Evolutionary conservation across 2,888 invertebrate genomes (phyloP).

Genomic region (Zele albiditarsus): DNA sequence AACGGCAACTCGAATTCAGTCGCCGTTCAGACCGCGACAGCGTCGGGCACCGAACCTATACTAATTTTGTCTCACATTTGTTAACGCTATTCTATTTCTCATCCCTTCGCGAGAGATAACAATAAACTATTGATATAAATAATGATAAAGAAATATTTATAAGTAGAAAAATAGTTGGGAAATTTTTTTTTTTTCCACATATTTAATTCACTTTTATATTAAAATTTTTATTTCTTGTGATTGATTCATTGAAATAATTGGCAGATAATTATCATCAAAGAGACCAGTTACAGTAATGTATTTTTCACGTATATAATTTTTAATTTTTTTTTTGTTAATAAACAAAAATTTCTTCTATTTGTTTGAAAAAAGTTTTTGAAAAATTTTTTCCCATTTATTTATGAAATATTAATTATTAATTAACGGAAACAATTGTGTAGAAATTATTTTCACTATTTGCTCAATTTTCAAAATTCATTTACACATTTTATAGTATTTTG

Average conservation of each 20-base stretch:
- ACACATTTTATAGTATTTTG: background rate
- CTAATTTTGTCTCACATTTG: too few species aligned
- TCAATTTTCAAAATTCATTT: background rate
- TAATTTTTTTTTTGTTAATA: background rate
- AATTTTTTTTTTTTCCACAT: background rate
- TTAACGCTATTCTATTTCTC: background rate
- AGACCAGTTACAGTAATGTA: background rate
- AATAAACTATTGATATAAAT: background rate
- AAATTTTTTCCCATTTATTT: background rate
- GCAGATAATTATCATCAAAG: constrained; percentile 1
- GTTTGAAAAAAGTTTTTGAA: background rate
- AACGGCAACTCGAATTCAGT: constrained; percentile 67
- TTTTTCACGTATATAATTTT: background rate
- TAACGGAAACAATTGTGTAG: background rate
- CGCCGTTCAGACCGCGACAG: constrained; percentile 71
- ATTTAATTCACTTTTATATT: too few species aligned
- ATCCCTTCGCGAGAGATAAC: background rate
- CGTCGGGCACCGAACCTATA: constrained; percentile 59
- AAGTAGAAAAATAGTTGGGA: background rate
- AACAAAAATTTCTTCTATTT: background rate
- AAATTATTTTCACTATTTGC: background rate
- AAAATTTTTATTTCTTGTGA: background rate
- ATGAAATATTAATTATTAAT: background rate
- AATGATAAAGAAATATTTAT: background rate
- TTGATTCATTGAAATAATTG: background rate